A percentile compares a stretch with the other conserved stretches of the same genome.
Evolutionary conservation across 2,113 vertebrate genomes (phyloP).

Genomic region (Sterna hirundo): DNA sequence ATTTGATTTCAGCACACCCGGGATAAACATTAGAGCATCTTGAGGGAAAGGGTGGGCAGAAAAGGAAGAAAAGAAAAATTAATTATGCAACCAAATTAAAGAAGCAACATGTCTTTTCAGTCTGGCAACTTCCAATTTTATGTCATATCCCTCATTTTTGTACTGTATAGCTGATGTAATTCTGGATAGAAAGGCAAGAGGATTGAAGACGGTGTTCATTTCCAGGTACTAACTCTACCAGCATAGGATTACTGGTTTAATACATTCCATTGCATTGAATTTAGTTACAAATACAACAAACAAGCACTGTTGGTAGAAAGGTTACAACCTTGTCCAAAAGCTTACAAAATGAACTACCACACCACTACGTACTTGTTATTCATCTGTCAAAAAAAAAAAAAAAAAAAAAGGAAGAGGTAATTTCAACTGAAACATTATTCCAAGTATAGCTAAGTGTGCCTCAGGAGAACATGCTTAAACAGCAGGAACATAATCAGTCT

Average conservation of each 20-base stretch:
- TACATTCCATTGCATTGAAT: neutral
- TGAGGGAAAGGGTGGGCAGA: neutral
- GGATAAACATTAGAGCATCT: neutral
- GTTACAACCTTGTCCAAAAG: neutral
- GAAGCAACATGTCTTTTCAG: neutral
- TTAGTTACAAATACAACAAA: neutral
- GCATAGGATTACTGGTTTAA: neutral
- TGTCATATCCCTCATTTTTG: neutral
- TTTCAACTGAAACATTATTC: neutral
- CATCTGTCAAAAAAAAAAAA: neutral
- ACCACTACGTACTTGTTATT: neutral
- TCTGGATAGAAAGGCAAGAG: neutral
- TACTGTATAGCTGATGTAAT: neutral
- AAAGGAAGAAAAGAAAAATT: neutral
- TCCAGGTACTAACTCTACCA: neutral
- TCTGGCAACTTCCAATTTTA: neutral
- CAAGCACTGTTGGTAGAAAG: neutral
- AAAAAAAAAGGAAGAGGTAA: neutral
- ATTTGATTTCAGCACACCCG: neutral
- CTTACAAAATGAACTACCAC: neutral
- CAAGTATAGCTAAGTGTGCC: neutral
- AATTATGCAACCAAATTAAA: neutral
- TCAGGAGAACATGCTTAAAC: neutral
- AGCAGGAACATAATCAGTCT: neutral
- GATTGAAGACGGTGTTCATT: neutral